Evolutionary conservation across 2,888 invertebrate species (phyloP).

Genomic region (Apotomis turbidana): DNA sequence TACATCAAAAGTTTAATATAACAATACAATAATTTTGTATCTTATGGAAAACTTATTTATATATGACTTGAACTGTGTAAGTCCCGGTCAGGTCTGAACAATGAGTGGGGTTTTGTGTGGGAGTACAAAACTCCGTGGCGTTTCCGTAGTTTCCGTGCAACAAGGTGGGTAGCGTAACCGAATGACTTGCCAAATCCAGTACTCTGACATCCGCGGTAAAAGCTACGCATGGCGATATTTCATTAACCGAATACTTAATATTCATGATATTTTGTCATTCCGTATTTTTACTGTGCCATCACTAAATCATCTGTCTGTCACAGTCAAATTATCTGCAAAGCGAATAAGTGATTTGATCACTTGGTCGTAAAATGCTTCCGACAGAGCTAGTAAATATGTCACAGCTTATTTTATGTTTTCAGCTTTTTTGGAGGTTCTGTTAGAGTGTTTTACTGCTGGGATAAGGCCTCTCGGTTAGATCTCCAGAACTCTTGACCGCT

Average conservation of each 20-base stretch:
- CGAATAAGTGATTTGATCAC: constrained; percentile 33
- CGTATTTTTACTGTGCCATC: constrained; percentile 34
- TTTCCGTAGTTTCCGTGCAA: background rate
- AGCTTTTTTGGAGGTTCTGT: background rate
- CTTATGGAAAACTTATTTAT: too few species aligned
- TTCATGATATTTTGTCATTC: constrained; percentile 42
- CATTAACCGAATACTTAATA: constrained; percentile 42
- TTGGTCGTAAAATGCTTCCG: constrained; percentile 26
- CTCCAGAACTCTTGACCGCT: too few species aligned
- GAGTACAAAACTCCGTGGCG: too few species aligned
- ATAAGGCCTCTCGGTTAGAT: too few species aligned
- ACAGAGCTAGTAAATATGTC: constrained; percentile 16
- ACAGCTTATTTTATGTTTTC: background rate
- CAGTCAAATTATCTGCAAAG: constrained; percentile 35
- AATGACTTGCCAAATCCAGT: constrained; percentile 12
- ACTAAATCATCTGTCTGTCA: constrained; percentile 40
- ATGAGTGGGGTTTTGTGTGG: too few species aligned
- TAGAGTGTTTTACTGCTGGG: too few species aligned
- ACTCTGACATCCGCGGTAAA: background rate
- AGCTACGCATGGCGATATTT: constrained; percentile 41
- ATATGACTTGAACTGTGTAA: too few species aligned
- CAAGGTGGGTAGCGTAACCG: background rate
- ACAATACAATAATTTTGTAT: too few species aligned
- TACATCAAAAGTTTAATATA: too few species aligned
- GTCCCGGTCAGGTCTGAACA: too few species aligned